Evolutionary conservation across 2,888 invertebrate genomes (phyloP).

Genomic region (Timema cristinae): DNA sequence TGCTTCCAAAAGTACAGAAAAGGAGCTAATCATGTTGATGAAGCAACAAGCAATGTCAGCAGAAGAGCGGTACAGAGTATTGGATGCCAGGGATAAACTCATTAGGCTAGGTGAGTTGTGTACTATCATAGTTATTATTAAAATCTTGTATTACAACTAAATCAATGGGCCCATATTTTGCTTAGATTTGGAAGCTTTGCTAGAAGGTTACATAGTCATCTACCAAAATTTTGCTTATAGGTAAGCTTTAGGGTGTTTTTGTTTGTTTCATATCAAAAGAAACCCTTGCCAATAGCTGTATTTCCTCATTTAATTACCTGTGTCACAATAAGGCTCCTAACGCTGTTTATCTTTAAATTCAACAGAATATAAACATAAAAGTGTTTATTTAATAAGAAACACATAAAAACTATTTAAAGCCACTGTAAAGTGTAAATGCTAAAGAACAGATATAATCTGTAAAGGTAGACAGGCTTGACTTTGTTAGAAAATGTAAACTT

Average conservation of each 20-base stretch:
- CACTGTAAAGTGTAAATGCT: no score
- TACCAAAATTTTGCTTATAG: neutral
- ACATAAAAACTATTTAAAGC: no score
- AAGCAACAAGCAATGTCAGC: conserved; percentile 57
- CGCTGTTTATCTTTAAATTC: no score
- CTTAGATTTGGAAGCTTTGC: neutral
- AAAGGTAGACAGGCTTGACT: no score
- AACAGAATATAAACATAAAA: no score
- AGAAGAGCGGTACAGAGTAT: conserved; percentile 69
- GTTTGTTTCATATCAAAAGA: neutral
- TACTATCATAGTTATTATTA: neutral
- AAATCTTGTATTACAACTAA: neutral
- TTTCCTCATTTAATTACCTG: no score
- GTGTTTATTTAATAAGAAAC: no score
- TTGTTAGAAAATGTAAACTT: no score
- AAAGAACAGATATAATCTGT: no score
- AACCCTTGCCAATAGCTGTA: no score
- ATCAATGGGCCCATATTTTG: neutral
- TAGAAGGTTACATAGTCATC: neutral
- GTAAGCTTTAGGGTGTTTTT: neutral
- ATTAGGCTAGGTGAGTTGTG: conserved; percentile 57
- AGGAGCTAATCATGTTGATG: conserved; percentile 38
- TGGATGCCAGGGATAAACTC: conserved; percentile 81
- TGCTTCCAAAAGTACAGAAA: no score
- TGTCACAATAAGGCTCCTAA: no score